These are phyloP conservation scores for Euclidia mi DNA, from an alignment of 2,888 invertebrate genomes.

Conservation along the genomic window DNA sequence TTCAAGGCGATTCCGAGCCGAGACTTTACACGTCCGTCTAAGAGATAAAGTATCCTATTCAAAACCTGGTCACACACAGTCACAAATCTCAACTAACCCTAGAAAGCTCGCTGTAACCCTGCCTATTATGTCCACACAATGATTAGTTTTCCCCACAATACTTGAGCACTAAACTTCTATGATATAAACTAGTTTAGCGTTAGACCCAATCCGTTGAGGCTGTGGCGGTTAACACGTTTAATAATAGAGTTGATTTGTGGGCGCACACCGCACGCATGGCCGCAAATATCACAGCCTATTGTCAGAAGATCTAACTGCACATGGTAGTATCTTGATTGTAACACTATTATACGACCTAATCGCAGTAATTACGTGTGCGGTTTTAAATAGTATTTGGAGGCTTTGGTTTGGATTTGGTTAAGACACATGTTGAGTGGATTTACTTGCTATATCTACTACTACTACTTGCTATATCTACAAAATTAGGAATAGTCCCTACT, in stretches of 20 bases:
- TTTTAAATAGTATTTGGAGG: not conserved
- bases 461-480: too few relatives aligned
- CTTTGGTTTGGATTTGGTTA: too few relatives aligned
- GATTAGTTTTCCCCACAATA: conserved; percentile 31
- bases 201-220: conserved; percentile 51
- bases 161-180: conserved; percentile 44
- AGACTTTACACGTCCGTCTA: too few relatives aligned
- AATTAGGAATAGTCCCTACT: too few relatives aligned
- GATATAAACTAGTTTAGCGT: conserved; percentile 45
- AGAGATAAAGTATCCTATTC: too few relatives aligned
- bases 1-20: too few relatives aligned
- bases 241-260: conserved; percentile 63
- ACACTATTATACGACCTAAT: conserved; percentile 44
- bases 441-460: too few relatives aligned
- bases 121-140: conserved; percentile 12
- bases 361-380: conserved; percentile 12
- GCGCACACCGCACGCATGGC: conserved; percentile 48
- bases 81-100: not conserved
- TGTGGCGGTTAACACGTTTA: conserved; percentile 50
- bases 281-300: conserved; percentile 57
- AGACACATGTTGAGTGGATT: too few relatives aligned
- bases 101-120: not conserved
- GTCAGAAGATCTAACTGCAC: conserved; percentile 32
- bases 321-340: conserved; percentile 56
- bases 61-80: not conserved